Conservation (phyloP, 2,888 invertebrate genomes). For the Chrysopilus asiliformis region DNA sequence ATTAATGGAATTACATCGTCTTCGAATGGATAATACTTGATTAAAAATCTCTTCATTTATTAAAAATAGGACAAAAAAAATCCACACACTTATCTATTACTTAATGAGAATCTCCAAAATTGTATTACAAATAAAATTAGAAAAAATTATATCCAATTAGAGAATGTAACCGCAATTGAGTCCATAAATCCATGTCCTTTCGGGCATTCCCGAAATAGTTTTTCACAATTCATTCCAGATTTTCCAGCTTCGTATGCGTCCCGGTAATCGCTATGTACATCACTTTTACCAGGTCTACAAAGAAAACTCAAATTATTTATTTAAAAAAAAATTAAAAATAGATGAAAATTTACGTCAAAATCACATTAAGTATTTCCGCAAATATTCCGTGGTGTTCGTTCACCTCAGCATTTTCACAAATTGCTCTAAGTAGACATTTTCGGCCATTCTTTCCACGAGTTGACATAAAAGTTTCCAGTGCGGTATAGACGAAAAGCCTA, state of each 20-base stretch:
- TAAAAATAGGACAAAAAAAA: no score
- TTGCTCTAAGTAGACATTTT: slow-evolving; percentile 26
- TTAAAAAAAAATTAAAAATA: background rate
- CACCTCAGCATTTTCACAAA: slow-evolving; percentile 30
- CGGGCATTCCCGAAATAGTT: slow-evolving; percentile 45
- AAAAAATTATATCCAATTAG: slow-evolving; percentile 1
- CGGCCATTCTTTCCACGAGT: slow-evolving; percentile 18
- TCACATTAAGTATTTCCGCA: slow-evolving; percentile 24
- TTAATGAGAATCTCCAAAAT: no score
- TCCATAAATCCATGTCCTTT: slow-evolving; percentile 48
- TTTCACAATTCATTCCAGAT: slow-evolving; percentile 39
- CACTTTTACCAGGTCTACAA: slow-evolving; percentile 11
- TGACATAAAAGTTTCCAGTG: slow-evolving; percentile 25
- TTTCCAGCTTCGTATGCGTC: slow-evolving; percentile 14
- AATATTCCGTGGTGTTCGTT: slow-evolving; percentile 24
- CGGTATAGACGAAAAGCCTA: slow-evolving; percentile 24
- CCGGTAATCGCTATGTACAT: slow-evolving; percentile 17
- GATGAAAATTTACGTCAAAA: slow-evolving; percentile 27
- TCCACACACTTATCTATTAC: no score
- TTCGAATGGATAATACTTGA: no score
- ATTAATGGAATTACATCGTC: no score
- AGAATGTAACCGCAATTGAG: slow-evolving; percentile 11
- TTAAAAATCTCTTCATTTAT: no score
- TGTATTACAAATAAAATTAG: no score
- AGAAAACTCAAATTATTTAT: background rate